Evolutionary conservation across 2,888 invertebrate species (phyloP).

Genomic region (Drosophila pseudotakahashii): DNA sequence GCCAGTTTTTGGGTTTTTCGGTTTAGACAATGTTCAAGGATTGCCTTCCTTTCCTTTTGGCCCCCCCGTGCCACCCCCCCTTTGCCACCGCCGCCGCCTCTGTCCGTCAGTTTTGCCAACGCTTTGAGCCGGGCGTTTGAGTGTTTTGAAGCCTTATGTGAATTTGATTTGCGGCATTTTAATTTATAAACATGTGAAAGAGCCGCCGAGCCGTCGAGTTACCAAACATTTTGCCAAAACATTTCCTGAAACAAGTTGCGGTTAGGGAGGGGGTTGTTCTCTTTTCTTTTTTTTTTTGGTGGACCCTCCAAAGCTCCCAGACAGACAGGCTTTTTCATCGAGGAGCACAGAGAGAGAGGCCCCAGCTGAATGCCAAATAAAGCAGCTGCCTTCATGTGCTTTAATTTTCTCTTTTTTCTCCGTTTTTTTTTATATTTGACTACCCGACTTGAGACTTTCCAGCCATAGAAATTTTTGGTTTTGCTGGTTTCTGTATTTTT

Average conservation of each 20-base stretch:
- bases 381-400: slow-evolving; percentile 60
- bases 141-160: slow-evolving; percentile 67
- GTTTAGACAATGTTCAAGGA: slow-evolving; percentile 58
- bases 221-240: slow-evolving; percentile 67
- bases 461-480: slow-evolving; percentile 37
- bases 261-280: not conserved
- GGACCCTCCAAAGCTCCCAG: slow-evolving; percentile 4
- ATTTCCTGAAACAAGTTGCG: slow-evolving; percentile 60
- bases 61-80: too few species aligned
- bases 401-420: slow-evolving; percentile 30
- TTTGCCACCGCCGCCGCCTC: not conserved
- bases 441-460: slow-evolving; percentile 33
- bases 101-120: slow-evolving; percentile 25
- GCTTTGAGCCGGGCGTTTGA: slow-evolving; percentile 29
- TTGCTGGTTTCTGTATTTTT: slow-evolving; percentile 25
- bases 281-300: too few species aligned
- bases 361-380: slow-evolving; percentile 77
- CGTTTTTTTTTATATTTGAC: slow-evolving; percentile 12
- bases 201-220: slow-evolving; percentile 64
- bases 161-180: slow-evolving; percentile 82
- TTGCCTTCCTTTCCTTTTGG: slow-evolving; percentile 17
- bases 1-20: slow-evolving; percentile 52
- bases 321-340: slow-evolving; percentile 32
- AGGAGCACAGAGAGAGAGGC: slow-evolving; percentile 10
- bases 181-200: slow-evolving; percentile 76